A percentile compares a stretch with the other conserved stretches of the same genome.
phyloP scores from a whole-genome alignment of 2,113 vertebrate genomes.

The Mustelus asterias region DNA sequence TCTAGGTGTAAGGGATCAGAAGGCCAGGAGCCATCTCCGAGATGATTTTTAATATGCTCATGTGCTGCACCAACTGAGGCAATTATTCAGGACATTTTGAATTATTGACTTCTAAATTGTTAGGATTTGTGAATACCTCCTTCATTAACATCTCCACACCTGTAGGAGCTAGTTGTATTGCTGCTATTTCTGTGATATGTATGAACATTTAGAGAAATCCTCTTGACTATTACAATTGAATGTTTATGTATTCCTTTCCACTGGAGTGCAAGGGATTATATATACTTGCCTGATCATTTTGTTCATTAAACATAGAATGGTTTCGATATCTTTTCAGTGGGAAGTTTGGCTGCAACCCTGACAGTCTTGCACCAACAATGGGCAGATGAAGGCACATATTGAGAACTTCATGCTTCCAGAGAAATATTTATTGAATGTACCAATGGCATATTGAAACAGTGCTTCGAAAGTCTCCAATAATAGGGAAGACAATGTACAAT shows the following conservation, averaged over 20 bases:
- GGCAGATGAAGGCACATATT: background rate
- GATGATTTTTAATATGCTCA: background rate
- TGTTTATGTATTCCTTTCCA: background rate
- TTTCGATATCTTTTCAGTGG: background rate
- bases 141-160: background rate
- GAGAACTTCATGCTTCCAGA: background rate
- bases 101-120: background rate
- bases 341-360: background rate
- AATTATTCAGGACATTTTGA: background rate
- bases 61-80: background rate
- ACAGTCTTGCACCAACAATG: background rate
- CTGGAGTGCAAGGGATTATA: background rate
- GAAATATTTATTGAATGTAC: background rate
- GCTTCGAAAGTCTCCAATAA: background rate
- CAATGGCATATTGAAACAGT: background rate
- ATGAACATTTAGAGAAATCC: background rate
- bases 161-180: background rate
- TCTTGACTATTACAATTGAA: background rate
- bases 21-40: background rate
- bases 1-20: background rate
- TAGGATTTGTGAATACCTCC: background rate
- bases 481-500: background rate
- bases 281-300: background rate
- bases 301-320: background rate
- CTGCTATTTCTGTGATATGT: background rate